phyloP scores from a whole-genome alignment of 1,140 invertebrate genomes.

The Leptinotarsa defecta region DNA sequence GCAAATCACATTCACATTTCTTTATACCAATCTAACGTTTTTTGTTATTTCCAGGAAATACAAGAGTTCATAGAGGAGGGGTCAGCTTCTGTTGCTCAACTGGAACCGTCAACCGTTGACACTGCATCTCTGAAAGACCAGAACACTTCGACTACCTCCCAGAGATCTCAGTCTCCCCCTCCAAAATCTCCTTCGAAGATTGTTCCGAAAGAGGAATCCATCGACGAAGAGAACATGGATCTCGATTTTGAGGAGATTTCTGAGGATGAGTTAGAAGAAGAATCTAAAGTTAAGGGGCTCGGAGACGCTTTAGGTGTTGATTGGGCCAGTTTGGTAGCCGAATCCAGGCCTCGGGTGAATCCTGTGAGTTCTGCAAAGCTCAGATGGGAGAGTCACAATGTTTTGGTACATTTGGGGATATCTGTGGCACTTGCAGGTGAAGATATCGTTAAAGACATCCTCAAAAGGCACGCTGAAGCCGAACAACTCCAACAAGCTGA shows the following conservation, averaged over 20 bases:
- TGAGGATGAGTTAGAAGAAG: conserved; percentile 84
- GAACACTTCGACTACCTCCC: conserved; percentile 35
- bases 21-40: not conserved
- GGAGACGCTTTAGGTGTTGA: conserved; percentile 89
- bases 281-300: conserved; percentile 70
- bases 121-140: conserved; percentile 31
- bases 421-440: conserved; percentile 55
- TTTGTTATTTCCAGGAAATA: conserved; percentile 31
- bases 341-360: conserved; percentile 59
- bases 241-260: conserved; percentile 90
- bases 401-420: conserved; percentile 40
- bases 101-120: conserved; percentile 25
- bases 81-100: conserved; percentile 24
- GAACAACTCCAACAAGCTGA: conserved; percentile 43
- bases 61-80: conserved; percentile 22
- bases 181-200: conserved; percentile 29
- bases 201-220: conserved; percentile 52
- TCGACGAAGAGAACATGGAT: conserved; percentile 67
- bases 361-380: conserved; percentile 66
- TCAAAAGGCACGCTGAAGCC: conserved; percentile 56
- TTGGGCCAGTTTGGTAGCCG: conserved; percentile 85
- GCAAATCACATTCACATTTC: conserved; percentile 31
- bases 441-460: conserved; percentile 65
- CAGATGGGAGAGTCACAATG: conserved; percentile 71
- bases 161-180: conserved; percentile 42